Conservation (phyloP, 2,797 vertebrate species). For the Megalops cyprinoides region DNA sequence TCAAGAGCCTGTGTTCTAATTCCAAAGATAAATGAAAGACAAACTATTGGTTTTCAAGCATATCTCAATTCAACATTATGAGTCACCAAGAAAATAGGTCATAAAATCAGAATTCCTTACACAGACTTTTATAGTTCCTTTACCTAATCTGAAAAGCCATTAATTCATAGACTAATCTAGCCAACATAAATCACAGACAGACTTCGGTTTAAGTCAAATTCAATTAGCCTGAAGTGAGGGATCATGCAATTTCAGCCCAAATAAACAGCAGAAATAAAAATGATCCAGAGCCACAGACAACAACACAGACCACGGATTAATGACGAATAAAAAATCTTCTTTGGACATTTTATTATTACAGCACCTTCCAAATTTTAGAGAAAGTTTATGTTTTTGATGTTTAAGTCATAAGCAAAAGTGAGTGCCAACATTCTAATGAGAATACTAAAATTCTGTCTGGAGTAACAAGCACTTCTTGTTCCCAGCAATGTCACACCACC, state of each 20-base stretch:
- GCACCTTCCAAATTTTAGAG: background rate
- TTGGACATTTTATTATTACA: background rate
- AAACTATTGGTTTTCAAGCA: background rate
- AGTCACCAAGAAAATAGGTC: no score
- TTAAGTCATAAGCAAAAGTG: constrained; percentile 27
- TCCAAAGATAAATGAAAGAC: background rate
- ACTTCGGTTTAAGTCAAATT: background rate
- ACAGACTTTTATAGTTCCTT: background rate
- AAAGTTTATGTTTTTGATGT: background rate
- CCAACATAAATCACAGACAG: no score
- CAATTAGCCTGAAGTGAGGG: background rate
- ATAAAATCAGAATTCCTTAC: background rate
- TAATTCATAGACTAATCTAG: background rate
- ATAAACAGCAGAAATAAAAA: background rate
- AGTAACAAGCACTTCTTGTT: background rate
- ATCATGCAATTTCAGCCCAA: background rate
- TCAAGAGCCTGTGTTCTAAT: background rate
- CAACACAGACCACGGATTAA: background rate
- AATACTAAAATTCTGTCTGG: background rate
- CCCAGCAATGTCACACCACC: constrained; percentile 33
- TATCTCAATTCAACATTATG: background rate
- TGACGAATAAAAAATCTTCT: background rate
- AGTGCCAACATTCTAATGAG: constrained; percentile 35
- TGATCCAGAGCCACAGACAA: background rate
- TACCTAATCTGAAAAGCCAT: background rate